These are phyloP conservation scores for Sphyrna mokarran DNA, from an alignment of 2,113 vertebrate genomes.

Conservation along the genomic window DNA sequence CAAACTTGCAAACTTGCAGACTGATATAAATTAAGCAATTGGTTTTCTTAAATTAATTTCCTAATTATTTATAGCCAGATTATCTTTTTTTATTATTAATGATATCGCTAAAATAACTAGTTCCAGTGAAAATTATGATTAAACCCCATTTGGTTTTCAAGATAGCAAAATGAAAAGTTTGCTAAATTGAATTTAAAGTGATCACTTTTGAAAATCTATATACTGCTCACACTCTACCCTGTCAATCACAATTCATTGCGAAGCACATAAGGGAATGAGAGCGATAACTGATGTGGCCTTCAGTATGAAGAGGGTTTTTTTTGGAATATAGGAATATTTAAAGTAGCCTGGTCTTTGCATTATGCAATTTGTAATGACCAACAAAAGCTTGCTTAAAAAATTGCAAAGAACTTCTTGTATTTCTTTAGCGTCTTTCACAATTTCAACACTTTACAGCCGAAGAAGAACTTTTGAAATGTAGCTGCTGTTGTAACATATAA, in stretches of 20 bases:
- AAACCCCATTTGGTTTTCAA: background rate
- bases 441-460: background rate
- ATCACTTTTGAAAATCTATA: slow-evolving; percentile 8
- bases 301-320: background rate
- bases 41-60: slow-evolving; percentile 29
- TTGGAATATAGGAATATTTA: background rate
- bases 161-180: slow-evolving; percentile 34
- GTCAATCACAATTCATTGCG: background rate
- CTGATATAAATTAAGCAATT: slow-evolving; percentile 32
- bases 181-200: slow-evolving; percentile 36
- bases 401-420: background rate
- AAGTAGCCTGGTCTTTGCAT: background rate
- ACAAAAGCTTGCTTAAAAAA: background rate
- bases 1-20: slow-evolving; percentile 28
- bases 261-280: background rate
- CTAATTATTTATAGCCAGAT: slow-evolving; percentile 36
- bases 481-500: background rate
- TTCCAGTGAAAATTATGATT: slow-evolving; percentile 34
- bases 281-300: background rate
- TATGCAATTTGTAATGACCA: background rate
- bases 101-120: slow-evolving; percentile 26
- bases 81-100: slow-evolving; percentile 19
- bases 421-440: background rate
- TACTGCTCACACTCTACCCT: background rate
- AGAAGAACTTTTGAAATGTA: background rate